Evolutionary conservation across 2,113 vertebrate species (phyloP), one percentile per base, ranked within the genome.

Genomic region (Lagenorhynchus albirostris): DNA sequence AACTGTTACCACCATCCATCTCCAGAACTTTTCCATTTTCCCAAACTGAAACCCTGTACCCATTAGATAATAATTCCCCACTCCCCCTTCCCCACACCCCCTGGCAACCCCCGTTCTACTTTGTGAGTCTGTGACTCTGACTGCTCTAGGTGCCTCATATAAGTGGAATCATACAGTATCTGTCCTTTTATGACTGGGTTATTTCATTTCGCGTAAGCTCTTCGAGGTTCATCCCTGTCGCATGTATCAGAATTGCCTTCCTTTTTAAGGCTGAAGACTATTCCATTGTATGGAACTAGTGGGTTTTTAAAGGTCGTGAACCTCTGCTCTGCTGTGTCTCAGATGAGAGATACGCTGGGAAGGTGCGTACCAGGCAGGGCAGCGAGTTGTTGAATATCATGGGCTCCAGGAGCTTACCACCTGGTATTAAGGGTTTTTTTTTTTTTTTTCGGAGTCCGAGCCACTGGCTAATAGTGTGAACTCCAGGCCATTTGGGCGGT

Each of bases 1-100:
- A 41, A 0, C 26, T 0, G 7, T 55, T 13, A 68, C 20, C 47
- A 18, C 76, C 7, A 0, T 41, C 44, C 8, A 5, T 20, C 44
- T 68, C 62, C 62, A 58, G 63, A 55, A 25, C 31, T 33, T 68
- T 58, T 55, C 36, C 63, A 2, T 67, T 14, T 68, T 68, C 63
- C 63, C 44, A 44, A 63, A 63, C 58, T 4, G 26, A 44, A 82
- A 11, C 63, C 14, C 15, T 13, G 58, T 11, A 7, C 58, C 38
- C 17, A 5, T 63, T 20, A 33, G 11, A 44, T 38, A 31, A 4
- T 44, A 31, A 44, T 26, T 44, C 26, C 58, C 9, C 38, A 8
- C 18, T n/a, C 31, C 29, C 58, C 9, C 4, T 10, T 44, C 58
- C 80, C 31, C 58, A 26, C 5, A 0, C 38, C 17, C 17, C 38